Conservation (phyloP, 2,797 vertebrate species). For the Vultur gryphus region DNA sequence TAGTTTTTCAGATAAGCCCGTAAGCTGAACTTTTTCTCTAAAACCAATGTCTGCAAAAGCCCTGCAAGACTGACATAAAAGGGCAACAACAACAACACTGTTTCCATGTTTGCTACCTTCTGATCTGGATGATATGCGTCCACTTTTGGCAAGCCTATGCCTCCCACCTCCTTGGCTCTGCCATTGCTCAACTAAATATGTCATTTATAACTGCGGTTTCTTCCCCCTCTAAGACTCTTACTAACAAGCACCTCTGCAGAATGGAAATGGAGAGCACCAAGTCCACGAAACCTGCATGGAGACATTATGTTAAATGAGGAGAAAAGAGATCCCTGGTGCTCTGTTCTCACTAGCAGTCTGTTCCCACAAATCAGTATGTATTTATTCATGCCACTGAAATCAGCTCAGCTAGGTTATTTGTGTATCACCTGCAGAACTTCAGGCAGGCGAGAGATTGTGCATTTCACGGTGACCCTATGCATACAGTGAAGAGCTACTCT, state of each 20-base stretch:
- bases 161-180: neutral
- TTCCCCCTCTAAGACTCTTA: neutral
- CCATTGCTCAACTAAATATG: neutral
- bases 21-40: neutral
- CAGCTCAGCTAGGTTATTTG: neutral
- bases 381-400: constrained; percentile 17
- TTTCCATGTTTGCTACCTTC: neutral
- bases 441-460: neutral
- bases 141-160: neutral
- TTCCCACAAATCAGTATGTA: neutral
- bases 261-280: neutral
- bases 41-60: neutral
- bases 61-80: neutral
- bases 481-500: neutral
- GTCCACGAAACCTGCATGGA: neutral
- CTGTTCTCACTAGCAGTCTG: neutral
- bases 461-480: neutral
- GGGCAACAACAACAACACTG: neutral
- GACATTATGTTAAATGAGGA: neutral
- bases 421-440: neutral
- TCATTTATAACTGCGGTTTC: neutral
- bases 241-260: constrained; percentile 15
- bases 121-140: neutral
- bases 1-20: neutral
- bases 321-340: neutral